Conservation (phyloP, 1,140 invertebrate species). For the Lamellibrachia luymesi region DNA sequence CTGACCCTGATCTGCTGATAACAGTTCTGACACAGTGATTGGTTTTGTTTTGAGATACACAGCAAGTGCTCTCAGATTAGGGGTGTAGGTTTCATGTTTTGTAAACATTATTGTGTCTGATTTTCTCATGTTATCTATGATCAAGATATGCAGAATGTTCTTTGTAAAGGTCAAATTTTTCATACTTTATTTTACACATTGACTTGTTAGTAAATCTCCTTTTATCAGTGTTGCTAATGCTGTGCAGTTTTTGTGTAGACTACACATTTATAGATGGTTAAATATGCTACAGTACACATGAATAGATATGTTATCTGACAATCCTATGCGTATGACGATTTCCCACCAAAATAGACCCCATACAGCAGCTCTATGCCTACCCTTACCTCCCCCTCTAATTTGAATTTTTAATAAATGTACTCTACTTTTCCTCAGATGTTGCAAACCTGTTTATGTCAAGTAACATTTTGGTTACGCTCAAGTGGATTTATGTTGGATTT, state of each 20-base stretch:
- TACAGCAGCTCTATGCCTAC: too few relatives aligned
- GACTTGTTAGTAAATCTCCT: background rate
- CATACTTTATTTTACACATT: background rate
- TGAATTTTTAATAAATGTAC: too few relatives aligned
- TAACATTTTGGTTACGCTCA: background rate
- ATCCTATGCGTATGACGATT: too few relatives aligned
- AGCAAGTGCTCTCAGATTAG: background rate
- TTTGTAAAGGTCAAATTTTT: background rate
- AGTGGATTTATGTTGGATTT: background rate
- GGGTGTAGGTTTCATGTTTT: background rate
- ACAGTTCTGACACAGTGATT: background rate
- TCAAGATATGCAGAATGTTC: background rate
- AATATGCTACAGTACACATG: too few relatives aligned
- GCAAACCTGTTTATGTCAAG: background rate
- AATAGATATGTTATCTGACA: too few relatives aligned
- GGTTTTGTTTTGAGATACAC: background rate
- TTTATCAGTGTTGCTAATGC: too few relatives aligned
- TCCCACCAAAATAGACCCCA: too few relatives aligned
- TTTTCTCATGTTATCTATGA: background rate
- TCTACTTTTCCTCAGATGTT: too few relatives aligned
- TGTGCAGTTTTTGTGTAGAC: too few relatives aligned
- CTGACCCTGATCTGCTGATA: background rate
- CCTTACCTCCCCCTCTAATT: too few relatives aligned
- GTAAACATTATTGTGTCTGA: background rate
- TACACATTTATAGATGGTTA: too few relatives aligned